Base-by-base conservation (phyloP, 2,888 invertebrate species). In the Dryocosmus kuriphilus region DNA sequence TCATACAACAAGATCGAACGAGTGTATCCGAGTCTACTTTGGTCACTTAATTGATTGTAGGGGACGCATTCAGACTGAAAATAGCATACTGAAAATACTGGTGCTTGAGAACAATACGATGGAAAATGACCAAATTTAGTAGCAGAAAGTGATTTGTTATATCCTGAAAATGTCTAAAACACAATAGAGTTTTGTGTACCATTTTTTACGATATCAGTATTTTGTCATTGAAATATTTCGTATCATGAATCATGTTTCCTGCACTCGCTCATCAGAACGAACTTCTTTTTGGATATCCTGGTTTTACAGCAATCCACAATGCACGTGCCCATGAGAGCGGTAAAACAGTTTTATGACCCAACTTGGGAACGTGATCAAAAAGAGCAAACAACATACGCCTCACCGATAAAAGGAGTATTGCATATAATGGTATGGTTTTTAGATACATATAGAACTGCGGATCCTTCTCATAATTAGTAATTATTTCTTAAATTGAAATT, bases 271-370 rank as follows among this genome's bases (percentile, higher is more conserved):
- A 51, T 51, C 27, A 51, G 16, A 51, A 30, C 11, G n/a, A 27
- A 27, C 19, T 14, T 46, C 11, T 30, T 46, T 67, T 67, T 55
- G 11, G 32, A 32, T 51, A n/a, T 30, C 19, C 74, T 38, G 38
- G 60, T 71, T 60, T 62, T 55, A 74, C 61, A 74, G 67, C 74
- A 76, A 67, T 79, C 67, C 60, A 77, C 74, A 67, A 78, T 41
- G 46, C 38, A 71, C 55, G 51, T 77, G 62, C 79, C 73, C 57
- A 41, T 71, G 77, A 75, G 63, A 57, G 55, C 57, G 27, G 61
- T 79, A 77, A 75, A 79, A 75, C 73, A 73, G 32, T 75, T 77
- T 77, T 79, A 79, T 62, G 73, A 77, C 35, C 41, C 74, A 41
- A 14, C 30, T 38, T 46, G 77, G 74, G 74, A 51, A 71, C 46